Percentiles rank a stretch among this genome's conserved stretches.
These are phyloP conservation scores for Aphrophora alni DNA, from an alignment of 2,888 invertebrate species.

Conservation along the genomic window DNA sequence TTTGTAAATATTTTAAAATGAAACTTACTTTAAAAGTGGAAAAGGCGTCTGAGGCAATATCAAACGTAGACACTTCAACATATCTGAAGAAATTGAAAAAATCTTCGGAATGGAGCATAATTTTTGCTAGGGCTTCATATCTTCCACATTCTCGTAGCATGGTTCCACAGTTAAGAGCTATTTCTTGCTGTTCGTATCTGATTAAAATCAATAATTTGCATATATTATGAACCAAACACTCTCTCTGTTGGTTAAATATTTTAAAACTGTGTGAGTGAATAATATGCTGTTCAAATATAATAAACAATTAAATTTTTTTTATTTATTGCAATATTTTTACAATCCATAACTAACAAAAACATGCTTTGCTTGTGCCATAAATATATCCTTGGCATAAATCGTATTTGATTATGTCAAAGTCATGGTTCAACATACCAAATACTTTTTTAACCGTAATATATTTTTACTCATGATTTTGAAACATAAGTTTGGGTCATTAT, in stretches of 20 bases:
- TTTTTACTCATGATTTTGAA: too few relatives aligned
- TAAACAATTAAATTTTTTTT: too few relatives aligned
- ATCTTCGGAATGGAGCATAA: conserved; percentile 96
- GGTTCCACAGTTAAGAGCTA: conserved; percentile 98
- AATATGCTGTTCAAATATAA: too few relatives aligned
- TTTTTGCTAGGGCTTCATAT: conserved; percentile 97
- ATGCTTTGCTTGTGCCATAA: too few relatives aligned
- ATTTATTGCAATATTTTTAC: too few relatives aligned
- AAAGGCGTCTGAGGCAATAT: conserved; percentile 99
- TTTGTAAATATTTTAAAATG: background rate
- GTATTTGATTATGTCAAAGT: too few relatives aligned
- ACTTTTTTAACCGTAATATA: too few relatives aligned
- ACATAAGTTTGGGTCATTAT: too few relatives aligned
- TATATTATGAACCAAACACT: background rate
- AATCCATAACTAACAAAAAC: too few relatives aligned
- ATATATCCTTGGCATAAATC: too few relatives aligned
- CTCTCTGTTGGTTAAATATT: conserved; percentile 13
- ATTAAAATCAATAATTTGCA: conserved; percentile 53
- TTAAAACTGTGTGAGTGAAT: too few relatives aligned
- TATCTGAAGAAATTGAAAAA: conserved; percentile 99
- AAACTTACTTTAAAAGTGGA: conserved; percentile 95
- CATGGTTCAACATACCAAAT: too few relatives aligned
- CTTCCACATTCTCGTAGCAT: conserved; percentile 99
- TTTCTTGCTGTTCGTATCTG: conserved; percentile 98
- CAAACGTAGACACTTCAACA: conserved; percentile 99